phyloP scores from a whole-genome alignment of 2,888 invertebrate genomes.

The Syrista parreyssii region DNA sequence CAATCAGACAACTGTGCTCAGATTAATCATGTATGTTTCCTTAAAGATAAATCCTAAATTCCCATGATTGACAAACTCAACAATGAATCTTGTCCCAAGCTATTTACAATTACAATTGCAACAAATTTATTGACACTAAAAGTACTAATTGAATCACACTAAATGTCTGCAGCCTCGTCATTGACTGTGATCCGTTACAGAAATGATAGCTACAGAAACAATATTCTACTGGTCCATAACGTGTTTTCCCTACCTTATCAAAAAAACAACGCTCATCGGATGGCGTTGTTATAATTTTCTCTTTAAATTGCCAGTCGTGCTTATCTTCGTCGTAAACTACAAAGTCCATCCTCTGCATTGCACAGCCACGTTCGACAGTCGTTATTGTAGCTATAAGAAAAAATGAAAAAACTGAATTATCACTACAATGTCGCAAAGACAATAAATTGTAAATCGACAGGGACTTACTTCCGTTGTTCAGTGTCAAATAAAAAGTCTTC shows the following conservation, averaged over 20 bases:
- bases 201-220: constrained; percentile 82
- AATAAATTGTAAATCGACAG: not conserved
- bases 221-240: constrained; percentile 73
- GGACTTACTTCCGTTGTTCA: constrained; percentile 76
- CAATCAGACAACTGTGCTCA: not conserved
- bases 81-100: not conserved
- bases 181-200: constrained; percentile 72
- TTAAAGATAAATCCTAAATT: not conserved
- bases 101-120: not conserved
- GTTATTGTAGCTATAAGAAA: constrained; percentile 69
- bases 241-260: constrained; percentile 74
- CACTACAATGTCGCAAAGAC: constrained; percentile 16
- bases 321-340: constrained; percentile 71
- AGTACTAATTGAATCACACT: not conserved
- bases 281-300: constrained; percentile 74
- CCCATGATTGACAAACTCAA: not conserved
- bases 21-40: not conserved
- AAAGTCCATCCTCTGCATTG: constrained; percentile 76
- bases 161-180: not conserved
- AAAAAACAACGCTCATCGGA: constrained; percentile 78
- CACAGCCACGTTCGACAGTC: constrained; percentile 77
- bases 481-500: constrained; percentile 68
- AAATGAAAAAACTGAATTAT: constrained; percentile 17
- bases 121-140: not conserved
- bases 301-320: constrained; percentile 73